Evolutionary conservation across 2,113 vertebrate genomes (phyloP).

Genomic region (Eurypyga helias): DNA sequence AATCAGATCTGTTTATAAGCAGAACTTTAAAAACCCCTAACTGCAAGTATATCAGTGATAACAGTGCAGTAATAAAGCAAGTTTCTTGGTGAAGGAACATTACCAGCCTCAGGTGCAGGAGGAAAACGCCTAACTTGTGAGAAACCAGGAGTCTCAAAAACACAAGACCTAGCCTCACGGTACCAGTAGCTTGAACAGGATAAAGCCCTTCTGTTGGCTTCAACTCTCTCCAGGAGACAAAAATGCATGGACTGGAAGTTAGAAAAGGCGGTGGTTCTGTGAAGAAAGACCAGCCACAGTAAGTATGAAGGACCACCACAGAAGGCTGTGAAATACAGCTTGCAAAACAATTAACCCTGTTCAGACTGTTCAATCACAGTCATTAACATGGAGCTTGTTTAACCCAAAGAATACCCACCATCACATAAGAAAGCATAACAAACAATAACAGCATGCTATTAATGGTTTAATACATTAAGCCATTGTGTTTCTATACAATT

Average conservation of each 20-base stretch:
- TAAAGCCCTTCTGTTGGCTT: background rate
- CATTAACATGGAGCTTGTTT: background rate
- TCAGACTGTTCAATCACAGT: background rate
- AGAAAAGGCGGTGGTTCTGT: background rate
- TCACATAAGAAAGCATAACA: background rate
- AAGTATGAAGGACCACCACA: background rate
- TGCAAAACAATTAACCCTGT: background rate
- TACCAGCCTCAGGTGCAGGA: background rate
- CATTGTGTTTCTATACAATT: background rate
- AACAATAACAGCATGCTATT: background rate
- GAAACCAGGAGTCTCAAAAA: background rate
- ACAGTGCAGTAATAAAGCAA: background rate
- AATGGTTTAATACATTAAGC: background rate
- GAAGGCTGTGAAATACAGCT: background rate
- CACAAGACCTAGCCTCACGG: background rate
- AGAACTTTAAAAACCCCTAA: background rate
- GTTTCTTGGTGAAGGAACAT: background rate
- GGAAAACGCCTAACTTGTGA: background rate
- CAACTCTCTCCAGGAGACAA: background rate
- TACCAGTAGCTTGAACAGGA: background rate
- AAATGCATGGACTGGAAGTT: background rate
- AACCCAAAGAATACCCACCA: background rate
- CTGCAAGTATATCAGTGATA: background rate
- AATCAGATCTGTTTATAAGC: background rate
- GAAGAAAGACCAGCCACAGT: background rate